Evolutionary conservation across 2,888 invertebrate species (phyloP), one percentile per base, ranked within the genome.

Genomic region (Tenthredo mesomela): DNA sequence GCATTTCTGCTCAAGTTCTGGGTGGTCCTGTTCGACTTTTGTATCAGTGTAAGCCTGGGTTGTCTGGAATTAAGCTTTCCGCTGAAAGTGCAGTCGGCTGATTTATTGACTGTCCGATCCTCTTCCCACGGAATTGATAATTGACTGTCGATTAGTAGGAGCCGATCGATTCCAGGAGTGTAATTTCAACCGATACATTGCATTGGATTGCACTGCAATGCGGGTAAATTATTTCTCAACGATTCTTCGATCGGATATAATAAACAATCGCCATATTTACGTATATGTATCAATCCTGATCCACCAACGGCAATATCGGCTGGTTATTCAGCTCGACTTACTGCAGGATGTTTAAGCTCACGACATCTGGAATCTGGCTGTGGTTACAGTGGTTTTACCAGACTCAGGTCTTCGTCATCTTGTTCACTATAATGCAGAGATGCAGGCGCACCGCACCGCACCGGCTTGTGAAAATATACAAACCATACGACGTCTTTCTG

Each of bases 331-430:
- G 70, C 73, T 43, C 73, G 6, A 73, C 18, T 73, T 43, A 43
- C 25, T 73, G 21, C 54, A 77, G 77, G 77, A 77, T 77, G 77
- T 77, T 77, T 75, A 75, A 75, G 54, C 47, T 54, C 77, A 54
- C 47, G 77, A 77, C 12, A 47, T 47, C 47, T 47, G 47, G 47
- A 3, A 77, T 77, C 77, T 77, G 54, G 77, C 33, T 33, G 77
- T 33, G 54, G 77, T 33, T 77, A 29, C 10, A 21, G 73, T n/a
- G 73, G 73, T 73, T 43, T 73, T 25, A 43, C 21, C 10, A 73
- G 73, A 37, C 29, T 33, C 67, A 33, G 43, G 43, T 21, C 21
- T 15, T 29, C 54, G 15, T 21, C n/a, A 25, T 50, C 21, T 33
- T 33, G n/a, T 18, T 71, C 40, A 10, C 71, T 40, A 18, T 25